Base-by-base conservation (phyloP, 92 coral and sea anemone genomes). In the Bergia sp. region DNA sequence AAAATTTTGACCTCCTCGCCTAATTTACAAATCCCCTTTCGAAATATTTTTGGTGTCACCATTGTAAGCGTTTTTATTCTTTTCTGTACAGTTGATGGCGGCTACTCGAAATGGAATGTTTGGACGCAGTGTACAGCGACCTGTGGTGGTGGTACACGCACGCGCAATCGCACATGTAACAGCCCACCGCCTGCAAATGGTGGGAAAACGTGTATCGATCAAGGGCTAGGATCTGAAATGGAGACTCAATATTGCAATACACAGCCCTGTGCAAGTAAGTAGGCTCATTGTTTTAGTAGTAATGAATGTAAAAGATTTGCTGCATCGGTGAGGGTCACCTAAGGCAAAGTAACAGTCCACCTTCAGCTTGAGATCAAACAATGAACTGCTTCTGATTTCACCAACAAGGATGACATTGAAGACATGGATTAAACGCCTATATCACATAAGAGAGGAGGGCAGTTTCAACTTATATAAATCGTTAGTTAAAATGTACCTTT, bases 61-160 rank as follows among this genome's bases (percentile, higher is more conserved):
- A 37, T n/a, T 53, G n/a, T 86, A 55, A 43, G n/a, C 45, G 16
- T 12, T 37, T 23, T 49, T 1, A 11, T 20, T 39, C 18, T 72
- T 79, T 20, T 15, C 41, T 79, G 21, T 79, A 20, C 88, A 96
- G 99, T 96, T 75, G 92, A 96, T 85, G 99, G 98, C 4, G 94
- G 91, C 53, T 95, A 95, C 84, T 89, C 96, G 41, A 86, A 90
- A 8, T 96, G 99, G 99, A 90, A 91, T 73, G 82, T 79, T 36
- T 96, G 99, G 99, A 78, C 95, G 38, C 94, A 93, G 21, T 96
- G 99, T 37, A 92, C 98, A 38, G 96, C 95, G 29, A 91, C 99
- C 7, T 96, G 99, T 74, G 99, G 98, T 38, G 99, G 99, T 13
- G 99, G 99, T 50, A 90, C 97, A 12, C 98, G 93, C 66, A 86